Evolutionary conservation across 2,888 invertebrate genomes (phyloP).

Genomic region (Seira musarum): DNA sequence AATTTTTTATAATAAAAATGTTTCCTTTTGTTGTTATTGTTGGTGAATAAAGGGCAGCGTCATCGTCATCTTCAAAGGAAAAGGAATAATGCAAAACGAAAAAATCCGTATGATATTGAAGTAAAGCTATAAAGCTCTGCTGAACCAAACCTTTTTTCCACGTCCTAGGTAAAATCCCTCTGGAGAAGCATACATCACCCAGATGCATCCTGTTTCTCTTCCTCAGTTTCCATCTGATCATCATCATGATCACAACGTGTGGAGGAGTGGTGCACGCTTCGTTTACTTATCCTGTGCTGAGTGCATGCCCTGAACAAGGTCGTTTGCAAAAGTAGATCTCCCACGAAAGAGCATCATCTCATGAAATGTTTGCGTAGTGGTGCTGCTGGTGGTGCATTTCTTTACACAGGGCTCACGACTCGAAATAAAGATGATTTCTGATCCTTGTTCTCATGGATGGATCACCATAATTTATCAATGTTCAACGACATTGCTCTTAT

Average conservation of each 20-base stretch:
- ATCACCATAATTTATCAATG: too few species aligned
- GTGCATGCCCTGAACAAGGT: background rate
- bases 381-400: too few species aligned
- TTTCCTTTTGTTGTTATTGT: background rate
- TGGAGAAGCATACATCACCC: slow-evolving; percentile 46
- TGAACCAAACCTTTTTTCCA: slow-evolving; percentile 21
- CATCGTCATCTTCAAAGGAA: slow-evolving; percentile 16
- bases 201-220: slow-evolving; percentile 4
- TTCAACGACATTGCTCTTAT: too few species aligned
- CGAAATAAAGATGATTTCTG: too few species aligned
- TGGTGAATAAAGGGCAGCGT: background rate
- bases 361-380: background rate
- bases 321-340: background rate
- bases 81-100: background rate
- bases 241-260: slow-evolving; percentile 7
- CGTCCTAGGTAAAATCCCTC: slow-evolving; percentile 16
- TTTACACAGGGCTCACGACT: too few species aligned
- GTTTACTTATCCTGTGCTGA: background rate
- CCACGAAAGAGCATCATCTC: background rate
- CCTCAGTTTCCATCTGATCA: slow-evolving; percentile 36
- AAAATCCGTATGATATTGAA: slow-evolving; percentile 5
- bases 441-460: too few species aligned
- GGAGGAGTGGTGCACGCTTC: background rate
- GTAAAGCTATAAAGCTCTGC: slow-evolving; percentile 30
- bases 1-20: too few species aligned